Conservation (phyloP, 2,113 vertebrate species). For the Gymnogyps californianus region DNA sequence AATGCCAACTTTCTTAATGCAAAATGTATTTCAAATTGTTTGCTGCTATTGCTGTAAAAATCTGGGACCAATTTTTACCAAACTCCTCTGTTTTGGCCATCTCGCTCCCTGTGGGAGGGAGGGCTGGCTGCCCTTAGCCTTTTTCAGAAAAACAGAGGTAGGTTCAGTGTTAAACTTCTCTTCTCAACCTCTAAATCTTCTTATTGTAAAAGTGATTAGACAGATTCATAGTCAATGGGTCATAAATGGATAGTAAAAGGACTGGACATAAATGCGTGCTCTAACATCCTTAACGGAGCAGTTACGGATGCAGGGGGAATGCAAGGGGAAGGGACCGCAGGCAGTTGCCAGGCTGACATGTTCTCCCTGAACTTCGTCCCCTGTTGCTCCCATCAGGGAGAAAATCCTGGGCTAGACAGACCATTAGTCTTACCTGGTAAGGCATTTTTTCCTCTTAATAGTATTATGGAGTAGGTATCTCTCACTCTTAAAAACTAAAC, state of each 20-base stretch:
- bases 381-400: not conserved
- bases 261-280: not conserved
- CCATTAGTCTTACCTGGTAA: not conserved
- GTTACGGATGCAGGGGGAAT: not conserved
- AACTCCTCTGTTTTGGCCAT: not conserved
- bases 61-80: not conserved
- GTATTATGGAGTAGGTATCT: not conserved
- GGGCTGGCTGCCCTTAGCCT: not conserved
- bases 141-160: not conserved
- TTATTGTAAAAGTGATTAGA: not conserved
- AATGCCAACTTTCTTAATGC: not conserved
- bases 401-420: not conserved
- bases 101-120: fast-evolving
- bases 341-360: not conserved
- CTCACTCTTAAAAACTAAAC: not conserved
- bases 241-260: not conserved
- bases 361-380: not conserved
- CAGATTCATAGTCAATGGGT: not conserved
- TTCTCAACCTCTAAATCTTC: not conserved
- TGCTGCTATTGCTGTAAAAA: not conserved
- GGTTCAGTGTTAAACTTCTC: not conserved
- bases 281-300: not conserved
- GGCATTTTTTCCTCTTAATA: not conserved
- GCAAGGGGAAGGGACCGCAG: not conserved
- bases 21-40: not conserved